Conservation (phyloP, 1,140 invertebrate species). For the Thalassaphorura encarpata region DNA sequence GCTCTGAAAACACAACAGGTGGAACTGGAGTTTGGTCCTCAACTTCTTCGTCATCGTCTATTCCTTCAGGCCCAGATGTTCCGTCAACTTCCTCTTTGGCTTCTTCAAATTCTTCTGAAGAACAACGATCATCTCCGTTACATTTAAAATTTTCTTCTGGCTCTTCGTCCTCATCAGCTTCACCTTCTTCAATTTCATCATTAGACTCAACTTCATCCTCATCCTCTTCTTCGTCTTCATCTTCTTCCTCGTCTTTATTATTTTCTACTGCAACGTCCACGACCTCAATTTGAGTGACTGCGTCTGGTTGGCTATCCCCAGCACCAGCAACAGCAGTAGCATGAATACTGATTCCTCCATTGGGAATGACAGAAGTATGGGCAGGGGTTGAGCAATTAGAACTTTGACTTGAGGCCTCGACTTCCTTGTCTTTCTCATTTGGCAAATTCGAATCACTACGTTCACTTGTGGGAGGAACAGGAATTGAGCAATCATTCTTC, state of each 20-base stretch:
- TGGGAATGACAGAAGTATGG: no score
- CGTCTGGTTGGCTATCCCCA: neutral
- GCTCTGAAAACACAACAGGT: neutral
- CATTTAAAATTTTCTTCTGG: slow-evolving; percentile 14
- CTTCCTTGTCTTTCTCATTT: slow-evolving; percentile 16
- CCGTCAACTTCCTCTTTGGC: slow-evolving; percentile 7
- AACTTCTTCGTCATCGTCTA: slow-evolving; percentile 2
- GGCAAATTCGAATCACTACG: slow-evolving; percentile 13
- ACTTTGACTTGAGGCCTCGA: slow-evolving; percentile 3
- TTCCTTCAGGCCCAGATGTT: neutral
- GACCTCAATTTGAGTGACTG: no score
- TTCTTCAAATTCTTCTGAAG: slow-evolving; percentile 23
- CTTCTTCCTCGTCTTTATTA: slow-evolving; percentile 9
- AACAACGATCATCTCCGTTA: slow-evolving; percentile 41
- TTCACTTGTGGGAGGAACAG: slow-evolving; percentile 10
- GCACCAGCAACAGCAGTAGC: neutral
- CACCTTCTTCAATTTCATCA: slow-evolving; percentile 25
- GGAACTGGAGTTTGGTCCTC: slow-evolving; percentile 22
- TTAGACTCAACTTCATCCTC: slow-evolving; percentile 15
- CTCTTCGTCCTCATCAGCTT: slow-evolving; percentile 34
- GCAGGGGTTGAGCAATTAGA: no score
- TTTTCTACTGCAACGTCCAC: no score
- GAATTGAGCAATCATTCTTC: slow-evolving; percentile 23
- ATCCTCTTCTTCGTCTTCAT: slow-evolving; percentile 9
- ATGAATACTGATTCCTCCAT: neutral